Evolutionary conservation across 2,888 invertebrate genomes (phyloP), one percentile per base, ranked within the genome.

Genomic region (Drosophila dives): DNA sequence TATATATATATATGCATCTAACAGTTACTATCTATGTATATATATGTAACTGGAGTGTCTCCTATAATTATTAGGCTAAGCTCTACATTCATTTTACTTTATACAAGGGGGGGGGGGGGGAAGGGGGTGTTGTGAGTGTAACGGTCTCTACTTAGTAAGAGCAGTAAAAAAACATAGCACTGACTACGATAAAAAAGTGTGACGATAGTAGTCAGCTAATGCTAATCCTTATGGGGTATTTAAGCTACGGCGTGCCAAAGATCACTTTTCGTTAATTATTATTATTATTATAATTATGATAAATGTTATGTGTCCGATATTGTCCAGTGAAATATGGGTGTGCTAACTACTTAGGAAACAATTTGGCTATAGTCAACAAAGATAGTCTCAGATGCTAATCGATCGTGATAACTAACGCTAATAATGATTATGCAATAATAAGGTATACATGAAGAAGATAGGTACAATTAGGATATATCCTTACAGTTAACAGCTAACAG

Each of bases 21-120:
- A 80, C 67, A 64, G 68, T 68, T 64, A 63, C 65, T 58, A 69
- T 51, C 54, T 82, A 68, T 48, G 62, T 49, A 42, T 42, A 6
- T 42, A 6, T 45, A 2, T 45, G 17, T 38, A 38, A 38, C 48
- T 64, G 53, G 62, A 40, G 64, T 72, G 54, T 70, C 45, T 70
- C 64, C 68, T 84, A 75, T 63, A 56, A 26, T 61, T 70, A 72
- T 75, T 75, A 71, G 60, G 71, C 77, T 88, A 90, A 88, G 90
- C 91, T 88, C 90, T 91, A 90, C 77, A 69, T 70, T 60, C 77
- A 69, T 68, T 60, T 70, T 70, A 87, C 74, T 89, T 84, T 90
- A 86, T 87, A 89, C 90, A 89, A 89, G 62, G 65, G 72, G 69
- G 29, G 61, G 3, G 26, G 26, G 26, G 62, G 65, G 71, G 71